Evolutionary conservation across 2,888 invertebrate species (phyloP).

Genomic region (Diogma glabrata): DNA sequence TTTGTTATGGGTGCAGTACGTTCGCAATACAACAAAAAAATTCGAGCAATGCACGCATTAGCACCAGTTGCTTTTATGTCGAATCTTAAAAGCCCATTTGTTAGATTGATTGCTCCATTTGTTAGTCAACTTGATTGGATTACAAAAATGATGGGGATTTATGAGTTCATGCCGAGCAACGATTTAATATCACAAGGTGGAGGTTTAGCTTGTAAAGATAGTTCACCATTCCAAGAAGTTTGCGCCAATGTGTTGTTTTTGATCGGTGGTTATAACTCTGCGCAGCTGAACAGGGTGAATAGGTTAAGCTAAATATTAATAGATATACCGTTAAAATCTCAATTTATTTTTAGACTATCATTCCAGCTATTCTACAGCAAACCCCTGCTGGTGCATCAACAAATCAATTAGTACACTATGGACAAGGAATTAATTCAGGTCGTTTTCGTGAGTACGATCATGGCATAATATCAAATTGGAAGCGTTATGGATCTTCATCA

Average conservation of each 20-base stretch:
- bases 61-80: slow-evolving; percentile 57
- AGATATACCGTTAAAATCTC: too few relatives aligned
- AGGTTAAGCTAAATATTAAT: too few relatives aligned
- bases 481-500: slow-evolving; percentile 36
- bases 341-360: slow-evolving; percentile 44
- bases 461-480: slow-evolving; percentile 37
- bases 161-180: slow-evolving; percentile 50
- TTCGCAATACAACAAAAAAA: slow-evolving; percentile 39
- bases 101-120: slow-evolving; percentile 32
- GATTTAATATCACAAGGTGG: slow-evolving; percentile 39
- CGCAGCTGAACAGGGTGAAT: slow-evolving; percentile 37
- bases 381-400: slow-evolving; percentile 51
- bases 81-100: slow-evolving; percentile 38
- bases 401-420: slow-evolving; percentile 53
- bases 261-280: slow-evolving; percentile 36
- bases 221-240: slow-evolving; percentile 30
- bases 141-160: slow-evolving; percentile 23
- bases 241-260: slow-evolving; percentile 57
- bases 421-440: slow-evolving; percentile 43
- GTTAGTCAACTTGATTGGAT: slow-evolving; percentile 24
- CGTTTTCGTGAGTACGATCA: slow-evolving; percentile 41
- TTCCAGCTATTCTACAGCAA: slow-evolving; percentile 49
- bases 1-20: slow-evolving; percentile 35
- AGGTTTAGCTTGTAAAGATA: slow-evolving; percentile 36
- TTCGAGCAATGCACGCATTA: slow-evolving; percentile 38